Base-by-base conservation (phyloP, 23 tunicate species). In the Halocynthia aurantium region DNA sequence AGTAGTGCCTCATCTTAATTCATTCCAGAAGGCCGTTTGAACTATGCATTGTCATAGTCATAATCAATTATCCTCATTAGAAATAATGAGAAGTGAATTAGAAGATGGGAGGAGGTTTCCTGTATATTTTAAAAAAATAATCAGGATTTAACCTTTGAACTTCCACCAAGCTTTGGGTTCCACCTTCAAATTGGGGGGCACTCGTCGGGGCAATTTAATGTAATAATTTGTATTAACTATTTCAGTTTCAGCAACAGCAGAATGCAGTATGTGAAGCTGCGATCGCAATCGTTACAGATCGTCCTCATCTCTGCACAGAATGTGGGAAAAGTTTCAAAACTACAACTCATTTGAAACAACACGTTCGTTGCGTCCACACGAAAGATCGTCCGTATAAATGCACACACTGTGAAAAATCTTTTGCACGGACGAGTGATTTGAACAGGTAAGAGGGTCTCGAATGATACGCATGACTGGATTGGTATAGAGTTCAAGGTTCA, bases 351-450 rank as follows among this genome's bases (percentile, higher is more conserved):
- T 55, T 92, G 52, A 86, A 86, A 62, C 98, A 92, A 62, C 98
- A 92, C 70, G 87, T 92, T 13, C 78, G 93, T 13, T 92, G 98
- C 70, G 98, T 92, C 52, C 98, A 92, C 69, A 67, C 91, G 56
- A 92, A 92, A 52, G 92, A 92, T 10, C 71, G 87, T n/a, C 91
- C 92, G 7, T 88, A 86, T 69, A 86, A 86, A 67, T 92, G 98
- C 74, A 64, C 15, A 7, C 83, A 75, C 15, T 92, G 98, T 69
- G 71, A 75, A 15, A 92, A 92, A 68, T 69, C 83, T 58, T 92
- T 92, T 58, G 98, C 98, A 13, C 58, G 98, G 61, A 92, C 84
- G 85, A 92, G 98, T 64, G 98, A 92, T 75, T 83, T 92, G 52
- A 92, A 92, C 81, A 82, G 98, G 98, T 92, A 4, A 51, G 4